Evolutionary conservation across 1,140 invertebrate species (phyloP), one percentile per base, ranked within the genome.

Genomic region (Micrasema longulum): DNA sequence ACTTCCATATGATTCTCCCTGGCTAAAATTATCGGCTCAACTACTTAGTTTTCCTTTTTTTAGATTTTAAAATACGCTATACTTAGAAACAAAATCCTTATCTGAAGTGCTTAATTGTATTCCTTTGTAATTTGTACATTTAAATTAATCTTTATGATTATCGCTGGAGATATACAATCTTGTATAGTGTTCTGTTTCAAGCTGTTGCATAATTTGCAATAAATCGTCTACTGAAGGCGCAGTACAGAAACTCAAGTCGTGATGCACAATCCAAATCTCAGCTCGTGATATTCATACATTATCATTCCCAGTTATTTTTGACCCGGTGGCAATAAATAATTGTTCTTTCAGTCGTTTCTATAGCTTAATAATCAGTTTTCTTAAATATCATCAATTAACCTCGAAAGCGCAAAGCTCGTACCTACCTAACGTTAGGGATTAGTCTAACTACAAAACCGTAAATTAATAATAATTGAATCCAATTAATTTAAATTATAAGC

Each of bases 241-340:
- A 26, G 26, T 12, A 31, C 52, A 23, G 22, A 55, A 31, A 23
- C 52, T 23, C 52, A n/a, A 22, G 16, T 60, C 55, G 55, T 60
- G 55, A 60, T 60, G 55, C 55, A 38, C 55, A 60, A 60, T 41
- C 16, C 55, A 9, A 60, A 31, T 38, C 38, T 41, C 12, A 2
- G 31, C 55, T 60, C 55, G 55, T 60, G 55, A 36, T 38, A 10
- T 60, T 38, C 16, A 38, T 60, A 60, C 16, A 55, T 31, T 31
- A 55, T 31, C 11, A 31, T 31, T 55, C 52, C 1, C 2, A 31
- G 52, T 55, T 31, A 35, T 55, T 55, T n/a, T 12, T 31, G 26
- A 31, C 26, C 20, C 26, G 14, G 52, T 35, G 20, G 20, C 52
- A 4, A n/a, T 14, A 31, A 14, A 26, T 1, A 23, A 31, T 55